Evolutionary conservation across 2,888 invertebrate species (phyloP), one percentile per base, ranked within the genome.

Genomic region (Phyllotreta cruciferae): DNA sequence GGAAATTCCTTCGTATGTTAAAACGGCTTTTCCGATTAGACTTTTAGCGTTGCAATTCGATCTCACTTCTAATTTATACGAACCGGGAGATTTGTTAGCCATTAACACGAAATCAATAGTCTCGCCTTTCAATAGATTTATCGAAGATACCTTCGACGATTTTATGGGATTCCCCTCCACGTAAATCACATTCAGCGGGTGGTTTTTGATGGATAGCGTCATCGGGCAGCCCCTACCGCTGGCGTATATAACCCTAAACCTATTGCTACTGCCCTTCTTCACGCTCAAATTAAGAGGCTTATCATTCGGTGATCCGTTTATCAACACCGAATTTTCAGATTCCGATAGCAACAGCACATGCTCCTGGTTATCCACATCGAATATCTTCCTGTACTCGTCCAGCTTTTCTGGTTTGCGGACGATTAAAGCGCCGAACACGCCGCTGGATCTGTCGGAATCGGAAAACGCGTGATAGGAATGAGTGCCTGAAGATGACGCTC

Each of bases 401-500:
- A 84, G 77, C 64, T 86, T 83, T 35, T 86, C 83, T 0, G 89
- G 85, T 75, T 89, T 87, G 8, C 90, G 83, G 0, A 92, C 90
- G 9, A 92, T 84, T 50, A 92, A 82, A 0, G 89, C 86, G 2
- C 92, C 91, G 55, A 89, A 88, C 13, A 90, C 81, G 1, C 90
- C 90, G 66, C 90, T 88, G 0, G 87, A 85, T 8, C 88, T 83
- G 68, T 90, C 89, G 0, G 87, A 85, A 14, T 89, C 89, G 61
- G 84, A 90, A 80, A 90, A 88, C 13, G 90, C 87, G 68, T 91
- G 90, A 82, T 90, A 91, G 71, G 90, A 86, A 79, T 88, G 90
- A 0, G 90, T 90, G 11, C 91, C 91, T 0, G 88, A 83, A 0
- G 85, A 78, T 0, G 87, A 84, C 0, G 90, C 90, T 45, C 86